phyloP scores from a whole-genome alignment of 2,797 vertebrate genomes.

The Cuculus canorus region DNA sequence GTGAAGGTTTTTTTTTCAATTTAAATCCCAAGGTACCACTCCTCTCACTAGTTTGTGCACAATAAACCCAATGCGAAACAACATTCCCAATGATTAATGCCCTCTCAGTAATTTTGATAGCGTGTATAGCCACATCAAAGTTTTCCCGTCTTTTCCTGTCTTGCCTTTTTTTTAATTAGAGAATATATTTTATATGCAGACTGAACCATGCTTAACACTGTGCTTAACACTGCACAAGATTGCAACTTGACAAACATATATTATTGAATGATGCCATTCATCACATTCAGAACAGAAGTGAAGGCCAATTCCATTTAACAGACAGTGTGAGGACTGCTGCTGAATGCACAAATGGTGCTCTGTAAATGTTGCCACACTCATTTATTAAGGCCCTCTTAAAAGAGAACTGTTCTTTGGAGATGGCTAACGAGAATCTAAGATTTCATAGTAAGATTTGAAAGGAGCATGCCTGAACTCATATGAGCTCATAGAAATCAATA shows the following conservation, averaged over 20 bases:
- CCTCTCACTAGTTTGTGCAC: neutral
- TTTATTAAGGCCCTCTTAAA: slow-evolving; percentile 31
- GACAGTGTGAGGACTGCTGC: slow-evolving; percentile 58
- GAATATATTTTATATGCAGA: slow-evolving; percentile 45
- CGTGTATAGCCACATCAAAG: neutral
- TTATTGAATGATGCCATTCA: slow-evolving; percentile 73
- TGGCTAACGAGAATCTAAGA: neutral
- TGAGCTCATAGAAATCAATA: neutral
- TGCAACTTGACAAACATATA: slow-evolving; percentile 64
- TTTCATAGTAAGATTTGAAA: neutral
- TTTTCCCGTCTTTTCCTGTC: slow-evolving; percentile 14
- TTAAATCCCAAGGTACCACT: neutral
- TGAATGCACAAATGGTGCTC: slow-evolving; percentile 59
- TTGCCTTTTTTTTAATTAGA: neutral
- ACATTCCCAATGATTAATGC: neutral
- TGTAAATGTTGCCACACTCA: slow-evolving; percentile 38
- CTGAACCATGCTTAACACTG: slow-evolving; percentile 56
- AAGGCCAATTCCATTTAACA: slow-evolving; percentile 64
- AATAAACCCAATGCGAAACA: neutral
- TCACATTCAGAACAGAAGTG: slow-evolving; percentile 66
- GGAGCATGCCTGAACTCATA: neutral
- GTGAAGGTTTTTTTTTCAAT: neutral
- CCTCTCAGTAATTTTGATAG: neutral
- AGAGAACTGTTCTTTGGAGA: neutral
- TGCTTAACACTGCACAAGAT: slow-evolving; percentile 52